Evolutionary conservation across 2,113 vertebrate genomes (phyloP).

Genomic region (Mungos mungo): DNA sequence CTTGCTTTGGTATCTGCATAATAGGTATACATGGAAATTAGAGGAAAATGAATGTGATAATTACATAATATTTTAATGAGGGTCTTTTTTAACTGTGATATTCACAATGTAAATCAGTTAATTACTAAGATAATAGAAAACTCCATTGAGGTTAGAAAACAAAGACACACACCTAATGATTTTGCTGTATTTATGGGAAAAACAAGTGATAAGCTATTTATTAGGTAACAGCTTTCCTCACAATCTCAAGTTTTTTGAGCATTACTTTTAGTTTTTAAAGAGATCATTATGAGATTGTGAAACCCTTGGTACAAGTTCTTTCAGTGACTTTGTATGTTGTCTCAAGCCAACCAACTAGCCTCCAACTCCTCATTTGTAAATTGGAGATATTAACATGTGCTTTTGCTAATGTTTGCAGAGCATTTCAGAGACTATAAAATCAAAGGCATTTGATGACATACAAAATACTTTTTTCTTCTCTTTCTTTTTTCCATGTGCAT

Average conservation of each 20-base stretch:
- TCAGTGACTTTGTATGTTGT: not conserved
- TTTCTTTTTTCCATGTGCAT: not conserved
- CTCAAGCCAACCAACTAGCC: not conserved
- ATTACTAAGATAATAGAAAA: not conserved
- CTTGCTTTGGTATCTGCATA: conserved; percentile 34
- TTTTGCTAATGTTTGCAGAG: not conserved
- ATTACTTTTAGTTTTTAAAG: not conserved
- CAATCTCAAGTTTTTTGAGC: not conserved
- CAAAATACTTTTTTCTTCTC: not conserved
- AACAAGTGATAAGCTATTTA: not conserved
- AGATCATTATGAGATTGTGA: not conserved
- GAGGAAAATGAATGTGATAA: not conserved
- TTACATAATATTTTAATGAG: not conserved
- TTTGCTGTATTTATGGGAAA: not conserved
- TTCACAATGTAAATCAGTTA: not conserved
- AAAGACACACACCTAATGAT: not conserved
- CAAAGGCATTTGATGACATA: not conserved
- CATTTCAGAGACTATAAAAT: not conserved
- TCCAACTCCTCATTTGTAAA: not conserved
- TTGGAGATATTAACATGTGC: not conserved
- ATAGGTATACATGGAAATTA: not conserved
- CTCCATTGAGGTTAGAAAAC: not conserved
- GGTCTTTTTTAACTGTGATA: not conserved
- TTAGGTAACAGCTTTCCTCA: not conserved
- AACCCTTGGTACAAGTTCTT: not conserved